Conservation (phyloP, 2,888 invertebrate genomes). For the Boloria selene region DNA sequence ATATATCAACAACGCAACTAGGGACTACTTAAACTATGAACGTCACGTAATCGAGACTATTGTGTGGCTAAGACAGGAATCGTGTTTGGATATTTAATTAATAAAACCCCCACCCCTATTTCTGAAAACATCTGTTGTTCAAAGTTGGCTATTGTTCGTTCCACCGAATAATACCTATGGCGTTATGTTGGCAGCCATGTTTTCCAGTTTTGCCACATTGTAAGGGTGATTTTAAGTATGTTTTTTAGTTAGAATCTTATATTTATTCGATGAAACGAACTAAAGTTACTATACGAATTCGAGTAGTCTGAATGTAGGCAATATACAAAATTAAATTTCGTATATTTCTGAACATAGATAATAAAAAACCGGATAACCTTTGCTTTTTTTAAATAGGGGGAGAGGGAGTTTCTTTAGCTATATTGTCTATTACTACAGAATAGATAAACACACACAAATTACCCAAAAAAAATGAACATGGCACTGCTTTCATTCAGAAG, state of each 20-base stretch:
- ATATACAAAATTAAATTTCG: no score
- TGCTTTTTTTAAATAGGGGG: background rate
- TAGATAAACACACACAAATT: constrained; percentile 17
- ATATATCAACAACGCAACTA: constrained; percentile 76
- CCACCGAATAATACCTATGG: no score
- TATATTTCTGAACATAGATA: no score
- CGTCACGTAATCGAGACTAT: constrained; percentile 65
- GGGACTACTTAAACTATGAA: constrained; percentile 70
- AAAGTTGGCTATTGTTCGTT: background rate
- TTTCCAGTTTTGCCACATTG: no score
- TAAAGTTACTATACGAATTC: no score
- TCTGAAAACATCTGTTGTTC: background rate
- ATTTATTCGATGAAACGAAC: no score
- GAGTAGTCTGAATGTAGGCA: background rate
- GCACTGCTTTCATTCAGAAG: constrained; percentile 49
- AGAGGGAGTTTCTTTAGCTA: background rate
- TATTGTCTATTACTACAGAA: constrained; percentile 6
- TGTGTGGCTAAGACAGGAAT: constrained; percentile 52
- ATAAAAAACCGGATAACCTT: background rate
- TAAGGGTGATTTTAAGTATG: no score
- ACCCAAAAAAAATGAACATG: constrained; percentile 41
- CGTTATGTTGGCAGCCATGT: no score
- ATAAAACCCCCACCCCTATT: constrained; percentile 8
- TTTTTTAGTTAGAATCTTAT: no score
- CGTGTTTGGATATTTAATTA: constrained; percentile 27